These are phyloP conservation scores for Datnioides undecimradiatus DNA, from an alignment of 2,113 vertebrate genomes.

Conservation along the genomic window DNA sequence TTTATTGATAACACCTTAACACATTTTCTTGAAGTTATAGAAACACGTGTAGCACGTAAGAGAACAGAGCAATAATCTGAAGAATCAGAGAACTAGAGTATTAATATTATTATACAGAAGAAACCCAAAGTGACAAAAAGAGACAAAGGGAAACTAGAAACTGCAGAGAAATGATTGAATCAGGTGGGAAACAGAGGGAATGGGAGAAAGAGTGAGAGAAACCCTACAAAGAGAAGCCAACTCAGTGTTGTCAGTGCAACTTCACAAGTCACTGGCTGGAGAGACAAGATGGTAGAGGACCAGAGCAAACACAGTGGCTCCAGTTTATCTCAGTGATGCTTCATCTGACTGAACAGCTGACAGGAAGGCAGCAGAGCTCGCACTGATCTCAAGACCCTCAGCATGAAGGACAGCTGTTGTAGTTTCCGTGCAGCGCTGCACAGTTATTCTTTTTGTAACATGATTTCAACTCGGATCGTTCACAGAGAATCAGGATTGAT, in stretches of 20 bases:
- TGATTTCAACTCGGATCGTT: not conserved
- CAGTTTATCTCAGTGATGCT: conserved; percentile 11
- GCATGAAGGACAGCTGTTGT: not conserved
- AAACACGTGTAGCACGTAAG: conserved; percentile 82
- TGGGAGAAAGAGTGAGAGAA: conserved; percentile 54
- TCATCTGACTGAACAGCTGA: conserved; percentile 18
- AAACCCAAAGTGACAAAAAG: conserved; percentile 74
- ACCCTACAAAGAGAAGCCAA: conserved; percentile 45
- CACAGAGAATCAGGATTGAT: not conserved
- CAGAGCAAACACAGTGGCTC: conserved; percentile 23
- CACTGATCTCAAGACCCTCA: conserved; percentile 6
- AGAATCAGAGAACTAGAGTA: conserved; percentile 79
- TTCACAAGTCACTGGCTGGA: conserved; percentile 37
- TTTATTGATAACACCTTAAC: conserved; percentile 85
- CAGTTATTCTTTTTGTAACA: not conserved
- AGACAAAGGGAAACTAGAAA: conserved; percentile 66
- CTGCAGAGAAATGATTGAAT: conserved; percentile 69
- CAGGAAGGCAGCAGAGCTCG: conserved; percentile 31
- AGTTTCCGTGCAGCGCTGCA: conserved; percentile 16
- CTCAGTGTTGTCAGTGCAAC: conserved; percentile 79
- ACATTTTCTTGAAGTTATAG: conserved; percentile 83
- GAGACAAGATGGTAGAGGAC: conserved; percentile 11
- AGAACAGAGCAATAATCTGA: conserved; percentile 81
- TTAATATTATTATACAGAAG: conserved; percentile 76
- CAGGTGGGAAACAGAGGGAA: conserved; percentile 53